Percentiles rank a stretch among this genome's conserved stretches.
Conservation (phyloP, 2,888 invertebrate species). For the Eupithecia centaureata region DNA sequence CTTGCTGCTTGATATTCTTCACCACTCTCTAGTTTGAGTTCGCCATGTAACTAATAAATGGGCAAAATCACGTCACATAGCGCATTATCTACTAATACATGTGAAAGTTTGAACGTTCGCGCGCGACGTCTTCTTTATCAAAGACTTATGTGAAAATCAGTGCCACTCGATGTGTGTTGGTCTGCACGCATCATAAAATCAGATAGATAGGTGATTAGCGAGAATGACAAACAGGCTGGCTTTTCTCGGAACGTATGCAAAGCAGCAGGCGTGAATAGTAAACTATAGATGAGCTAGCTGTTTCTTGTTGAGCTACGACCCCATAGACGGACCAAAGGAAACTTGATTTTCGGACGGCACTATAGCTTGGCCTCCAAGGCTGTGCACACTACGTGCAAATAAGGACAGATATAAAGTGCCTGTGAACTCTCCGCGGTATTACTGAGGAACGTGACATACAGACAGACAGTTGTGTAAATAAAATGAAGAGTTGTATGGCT, state of each 20-base stretch:
- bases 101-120: not conserved
- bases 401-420: slow-evolving; percentile 80
- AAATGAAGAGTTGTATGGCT: slow-evolving; percentile 65
- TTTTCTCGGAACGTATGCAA: not conserved
- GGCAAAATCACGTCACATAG: not conserved
- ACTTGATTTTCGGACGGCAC: slow-evolving; percentile 75
- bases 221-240: not conserved
- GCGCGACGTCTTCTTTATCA: not conserved
- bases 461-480: slow-evolving; percentile 58
- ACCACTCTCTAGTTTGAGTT: not conserved
- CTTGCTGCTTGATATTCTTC: not conserved
- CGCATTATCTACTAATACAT: not conserved
- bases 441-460: slow-evolving; percentile 66
- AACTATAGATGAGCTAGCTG: not conserved
- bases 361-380: slow-evolving; percentile 66
- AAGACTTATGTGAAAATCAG: too few relatives aligned
- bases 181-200: not conserved
- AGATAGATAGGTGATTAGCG: not conserved
- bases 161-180: not conserved
- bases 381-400: slow-evolving; percentile 58
- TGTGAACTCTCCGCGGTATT: slow-evolving; percentile 70
- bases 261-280: not conserved
- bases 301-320: slow-evolving; percentile 16
- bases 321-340: slow-evolving; percentile 57
- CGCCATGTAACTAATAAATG: not conserved